Percentiles rank a stretch among this genome's conserved stretches.
Conservation (phyloP, 2,797 vertebrate species). For the Pelobates cultripes region DNA sequence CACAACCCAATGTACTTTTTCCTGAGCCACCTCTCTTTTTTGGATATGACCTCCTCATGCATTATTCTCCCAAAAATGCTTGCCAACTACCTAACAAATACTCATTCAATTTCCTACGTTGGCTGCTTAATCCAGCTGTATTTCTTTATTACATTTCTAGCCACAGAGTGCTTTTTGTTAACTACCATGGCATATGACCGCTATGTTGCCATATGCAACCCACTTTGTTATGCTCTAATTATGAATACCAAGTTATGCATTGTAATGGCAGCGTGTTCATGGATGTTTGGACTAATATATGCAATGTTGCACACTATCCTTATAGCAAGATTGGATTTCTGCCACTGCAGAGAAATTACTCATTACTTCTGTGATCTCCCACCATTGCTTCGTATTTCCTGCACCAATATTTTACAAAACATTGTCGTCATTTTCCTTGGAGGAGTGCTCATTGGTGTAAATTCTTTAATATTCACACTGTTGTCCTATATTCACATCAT, state of each 20-base stretch:
- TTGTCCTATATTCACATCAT: slow-evolving; percentile 17
- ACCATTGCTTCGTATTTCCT: slow-evolving; percentile 17
- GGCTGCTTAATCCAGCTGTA: slow-evolving; percentile 7
- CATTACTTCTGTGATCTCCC: slow-evolving; percentile 31
- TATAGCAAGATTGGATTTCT: slow-evolving; percentile 2
- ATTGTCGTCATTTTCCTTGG: slow-evolving; percentile 5
- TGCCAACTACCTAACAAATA: not conserved
- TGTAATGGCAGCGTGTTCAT: not conserved
- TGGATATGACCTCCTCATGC: slow-evolving; percentile 2
- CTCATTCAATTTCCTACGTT: not conserved
- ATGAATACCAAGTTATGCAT: not conserved
- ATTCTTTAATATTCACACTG: not conserved
- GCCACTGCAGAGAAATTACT: not conserved
- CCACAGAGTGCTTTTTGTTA: slow-evolving; percentile 24
- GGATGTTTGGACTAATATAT: not conserved
- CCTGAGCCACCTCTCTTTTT: slow-evolving; percentile 21
- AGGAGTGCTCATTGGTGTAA: not conserved
- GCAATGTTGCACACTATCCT: not conserved
- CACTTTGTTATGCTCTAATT: not conserved
- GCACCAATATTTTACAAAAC: slow-evolving; percentile 4
- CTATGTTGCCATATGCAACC: slow-evolving; percentile 14
- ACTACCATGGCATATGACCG: slow-evolving; percentile 26
- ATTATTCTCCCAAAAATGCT: slow-evolving; percentile 14
- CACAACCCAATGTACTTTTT: slow-evolving; percentile 33
- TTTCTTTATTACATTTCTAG: slow-evolving; percentile 5